These are phyloP conservation scores for Peribatodes rhomboidaria DNA, from an alignment of 2,888 invertebrate species.

Conservation along the genomic window DNA sequence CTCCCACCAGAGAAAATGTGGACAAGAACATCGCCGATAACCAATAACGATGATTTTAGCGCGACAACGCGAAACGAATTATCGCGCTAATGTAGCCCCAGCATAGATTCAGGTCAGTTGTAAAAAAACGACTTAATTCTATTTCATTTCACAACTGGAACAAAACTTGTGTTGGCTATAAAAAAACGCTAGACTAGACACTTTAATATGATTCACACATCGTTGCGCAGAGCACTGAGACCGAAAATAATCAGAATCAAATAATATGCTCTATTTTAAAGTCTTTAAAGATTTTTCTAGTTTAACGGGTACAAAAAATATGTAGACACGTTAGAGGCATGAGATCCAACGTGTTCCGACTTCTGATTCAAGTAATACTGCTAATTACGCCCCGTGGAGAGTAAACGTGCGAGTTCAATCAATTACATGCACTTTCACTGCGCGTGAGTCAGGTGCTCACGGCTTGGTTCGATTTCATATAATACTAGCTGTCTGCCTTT, in stretches of 20 bases:
- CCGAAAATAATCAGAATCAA: too few relatives aligned
- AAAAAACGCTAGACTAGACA: neutral
- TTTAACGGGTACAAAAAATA: too few relatives aligned
- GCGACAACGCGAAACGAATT: too few relatives aligned
- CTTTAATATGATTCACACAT: neutral
- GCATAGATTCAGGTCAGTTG: too few relatives aligned
- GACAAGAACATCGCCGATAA: too few relatives aligned
- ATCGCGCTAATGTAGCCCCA: too few relatives aligned
- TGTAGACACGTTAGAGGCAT: too few relatives aligned
- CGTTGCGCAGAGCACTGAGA: neutral
- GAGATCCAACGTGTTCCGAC: slow-evolving; percentile 5
- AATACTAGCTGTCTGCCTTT: neutral
- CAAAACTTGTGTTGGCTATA: neutral
- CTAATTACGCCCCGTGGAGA: slow-evolving; percentile 26
- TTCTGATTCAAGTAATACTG: slow-evolving; percentile 9
- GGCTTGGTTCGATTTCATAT: slow-evolving; percentile 1
- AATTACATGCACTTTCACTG: slow-evolving; percentile 43
- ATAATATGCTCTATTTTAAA: too few relatives aligned
- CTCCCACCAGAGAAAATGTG: too few relatives aligned
- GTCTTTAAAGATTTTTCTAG: too few relatives aligned
- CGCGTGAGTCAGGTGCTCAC: slow-evolving; percentile 41
- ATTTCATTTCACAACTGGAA: neutral
- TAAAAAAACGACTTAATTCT: neutral
- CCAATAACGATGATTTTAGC: too few relatives aligned
- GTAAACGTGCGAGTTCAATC: slow-evolving; percentile 28